phyloP scores from a whole-genome alignment of 2,888 invertebrate genomes.

The Aphodius granarius region DNA sequence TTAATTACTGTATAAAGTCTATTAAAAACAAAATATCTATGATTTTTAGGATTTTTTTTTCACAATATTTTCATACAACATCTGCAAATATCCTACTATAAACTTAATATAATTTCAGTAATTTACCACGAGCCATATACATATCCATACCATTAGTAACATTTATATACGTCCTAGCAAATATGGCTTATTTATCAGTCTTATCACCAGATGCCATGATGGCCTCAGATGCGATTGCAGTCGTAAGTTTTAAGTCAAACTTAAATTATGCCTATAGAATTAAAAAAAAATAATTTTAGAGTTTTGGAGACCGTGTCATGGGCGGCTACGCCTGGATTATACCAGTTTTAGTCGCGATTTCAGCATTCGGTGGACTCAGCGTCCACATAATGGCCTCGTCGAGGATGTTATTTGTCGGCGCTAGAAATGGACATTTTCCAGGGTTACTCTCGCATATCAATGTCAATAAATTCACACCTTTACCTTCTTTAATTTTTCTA shows the following conservation, averaged over 20 bases:
- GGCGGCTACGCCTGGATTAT: constrained; percentile 79
- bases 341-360: constrained; percentile 89
- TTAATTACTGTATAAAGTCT: too few relatives aligned
- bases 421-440: constrained; percentile 87
- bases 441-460: constrained; percentile 78
- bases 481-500: constrained; percentile 80
- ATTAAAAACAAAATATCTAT: too few relatives aligned
- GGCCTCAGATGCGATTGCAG: constrained; percentile 92
- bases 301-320: constrained; percentile 78
- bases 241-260: constrained; percentile 64
- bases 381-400: constrained; percentile 96
- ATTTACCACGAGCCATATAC: constrained; percentile 89
- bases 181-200: constrained; percentile 86
- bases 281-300: constrained; percentile 58
- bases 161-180: constrained; percentile 83
- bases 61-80: too few relatives aligned
- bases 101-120: constrained; percentile 56
- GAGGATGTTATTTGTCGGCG: constrained; percentile 89
- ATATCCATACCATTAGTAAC: constrained; percentile 89
- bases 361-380: constrained; percentile 89
- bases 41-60: too few relatives aligned
- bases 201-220: constrained; percentile 80
- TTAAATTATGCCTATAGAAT: not conserved
- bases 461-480: constrained; percentile 72
- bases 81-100: constrained; percentile 15